A percentile compares a stretch with the other conserved stretches of the same genome.
phyloP scores from a whole-genome alignment of 2,888 invertebrate genomes.

The Platycnemis pennipes region DNA sequence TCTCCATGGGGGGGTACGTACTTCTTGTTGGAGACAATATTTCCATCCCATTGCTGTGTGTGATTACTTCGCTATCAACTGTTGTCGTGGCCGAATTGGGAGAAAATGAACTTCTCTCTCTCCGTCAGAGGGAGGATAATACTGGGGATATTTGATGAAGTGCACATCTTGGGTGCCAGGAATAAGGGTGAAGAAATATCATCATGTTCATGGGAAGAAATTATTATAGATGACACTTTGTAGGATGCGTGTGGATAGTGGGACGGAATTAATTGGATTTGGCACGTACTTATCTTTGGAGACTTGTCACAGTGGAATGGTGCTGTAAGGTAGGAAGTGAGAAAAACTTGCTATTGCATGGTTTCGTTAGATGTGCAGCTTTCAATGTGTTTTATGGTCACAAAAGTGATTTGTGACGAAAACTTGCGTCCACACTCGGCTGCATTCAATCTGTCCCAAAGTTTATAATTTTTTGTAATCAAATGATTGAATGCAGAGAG shows the following conservation, averaged over 20 bases:
- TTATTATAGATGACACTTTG: neutral
- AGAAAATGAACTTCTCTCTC: no score
- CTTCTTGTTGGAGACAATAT: neutral
- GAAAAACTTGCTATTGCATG: neutral
- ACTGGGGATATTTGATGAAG: no score
- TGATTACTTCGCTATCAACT: no score
- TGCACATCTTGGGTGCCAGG: neutral
- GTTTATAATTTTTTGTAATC: conserved; percentile 52
- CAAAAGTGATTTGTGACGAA: conserved; percentile 6
- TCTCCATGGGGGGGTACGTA: no score
- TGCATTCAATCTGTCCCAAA: conserved; percentile 43
- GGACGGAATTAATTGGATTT: neutral
- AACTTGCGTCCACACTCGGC: conserved; percentile 57
- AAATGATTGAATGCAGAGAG: conserved; percentile 56
- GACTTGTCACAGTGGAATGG: conserved; percentile 14
- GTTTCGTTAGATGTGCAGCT: neutral
- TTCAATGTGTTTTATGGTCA: conserved; percentile 10
- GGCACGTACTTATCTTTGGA: neutral
- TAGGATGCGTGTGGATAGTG: neutral
- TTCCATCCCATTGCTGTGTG: neutral
- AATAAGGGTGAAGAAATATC: neutral
- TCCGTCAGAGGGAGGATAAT: no score
- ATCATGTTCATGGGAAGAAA: neutral
- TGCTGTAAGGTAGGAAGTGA: conserved; percentile 53
- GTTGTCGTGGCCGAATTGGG: no score